phyloP scores from a whole-genome alignment of 2,797 vertebrate genomes.

The Varecia variegata region DNA sequence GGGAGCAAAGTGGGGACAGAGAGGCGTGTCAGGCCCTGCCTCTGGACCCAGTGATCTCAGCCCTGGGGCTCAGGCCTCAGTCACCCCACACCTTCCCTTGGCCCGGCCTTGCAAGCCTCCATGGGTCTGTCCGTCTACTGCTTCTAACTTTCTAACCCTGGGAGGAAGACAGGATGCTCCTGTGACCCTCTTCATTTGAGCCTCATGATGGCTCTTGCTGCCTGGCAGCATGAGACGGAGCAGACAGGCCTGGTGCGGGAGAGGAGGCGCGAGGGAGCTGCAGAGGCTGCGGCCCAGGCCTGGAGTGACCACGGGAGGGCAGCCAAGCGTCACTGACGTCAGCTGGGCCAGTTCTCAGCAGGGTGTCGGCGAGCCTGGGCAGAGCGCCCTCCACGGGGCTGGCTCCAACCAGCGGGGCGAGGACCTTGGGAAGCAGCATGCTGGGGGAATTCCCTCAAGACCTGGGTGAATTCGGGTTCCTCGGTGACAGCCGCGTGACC shows the following conservation, averaged over 20 bases:
- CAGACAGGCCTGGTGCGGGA: not conserved
- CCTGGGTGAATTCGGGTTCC: not conserved
- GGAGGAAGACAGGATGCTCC: slow-evolving; percentile 4
- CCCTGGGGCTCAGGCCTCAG: not conserved
- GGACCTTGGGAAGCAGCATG: not conserved
- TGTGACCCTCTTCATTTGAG: not conserved
- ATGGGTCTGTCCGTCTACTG: not conserved
- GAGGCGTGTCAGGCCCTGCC: not conserved
- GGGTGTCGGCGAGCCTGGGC: not conserved
- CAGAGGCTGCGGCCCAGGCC: not conserved
- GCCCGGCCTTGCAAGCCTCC: not conserved
- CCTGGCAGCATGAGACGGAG: not conserved
- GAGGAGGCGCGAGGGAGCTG: not conserved
- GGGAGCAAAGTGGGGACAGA: not conserved
- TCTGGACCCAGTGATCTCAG: slow-evolving; percentile 38
- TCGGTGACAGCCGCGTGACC: not conserved
- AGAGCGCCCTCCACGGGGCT: not conserved
- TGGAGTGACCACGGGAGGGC: slow-evolving; percentile 57
- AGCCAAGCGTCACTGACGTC: slow-evolving; percentile 19
- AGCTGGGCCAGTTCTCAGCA: not conserved
- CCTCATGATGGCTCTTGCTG: not conserved
- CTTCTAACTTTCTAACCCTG: not conserved
- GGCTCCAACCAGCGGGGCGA: not conserved
- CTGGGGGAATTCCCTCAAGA: not conserved
- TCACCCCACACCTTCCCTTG: not conserved